A percentile compares a stretch with the other conserved stretches of the same genome.
Conservation (phyloP, 2,113 vertebrate genomes). For the Lepisosteus osseus region DNA sequence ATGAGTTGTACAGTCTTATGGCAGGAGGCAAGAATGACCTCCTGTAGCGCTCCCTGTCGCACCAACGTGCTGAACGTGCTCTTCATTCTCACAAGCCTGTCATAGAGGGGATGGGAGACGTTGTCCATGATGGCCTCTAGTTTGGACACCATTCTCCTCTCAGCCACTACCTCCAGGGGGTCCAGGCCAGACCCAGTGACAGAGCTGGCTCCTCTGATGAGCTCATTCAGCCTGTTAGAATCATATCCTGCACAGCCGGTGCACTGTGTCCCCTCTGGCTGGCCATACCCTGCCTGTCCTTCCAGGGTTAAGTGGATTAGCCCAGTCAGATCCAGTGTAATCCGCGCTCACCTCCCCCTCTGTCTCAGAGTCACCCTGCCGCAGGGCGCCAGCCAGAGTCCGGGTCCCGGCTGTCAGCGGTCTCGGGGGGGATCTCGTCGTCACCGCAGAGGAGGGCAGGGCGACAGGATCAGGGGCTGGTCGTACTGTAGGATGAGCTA, state of each 20-base stretch:
- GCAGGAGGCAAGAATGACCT: no score
- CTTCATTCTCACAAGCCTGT: no score
- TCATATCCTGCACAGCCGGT: not conserved
- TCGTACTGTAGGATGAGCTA: not conserved
- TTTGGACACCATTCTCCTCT: no score
- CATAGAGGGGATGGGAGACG: no score
- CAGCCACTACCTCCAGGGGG: no score
- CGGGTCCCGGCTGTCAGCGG: not conserved
- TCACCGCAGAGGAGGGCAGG: constrained; percentile 20
- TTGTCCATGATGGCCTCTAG: no score
- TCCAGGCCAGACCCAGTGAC: no score
- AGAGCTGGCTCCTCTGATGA: no score
- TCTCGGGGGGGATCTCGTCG: not conserved
- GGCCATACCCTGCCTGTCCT: constrained; percentile 21
- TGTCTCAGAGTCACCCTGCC: constrained; percentile 23
- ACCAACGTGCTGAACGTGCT: no score
- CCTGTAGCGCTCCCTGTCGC: no score
- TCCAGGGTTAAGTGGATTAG: constrained; percentile 38
- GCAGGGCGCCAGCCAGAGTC: not conserved
- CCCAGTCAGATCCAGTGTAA: constrained; percentile 38
- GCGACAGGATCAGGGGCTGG: not conserved
- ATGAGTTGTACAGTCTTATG: no score
- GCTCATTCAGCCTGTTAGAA: no score
- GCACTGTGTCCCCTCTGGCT: constrained; percentile 18
- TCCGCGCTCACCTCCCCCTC: constrained; percentile 26